phyloP scores from a whole-genome alignment of 1,140 invertebrate genomes.

The Pemphigus obesinymphae region DNA sequence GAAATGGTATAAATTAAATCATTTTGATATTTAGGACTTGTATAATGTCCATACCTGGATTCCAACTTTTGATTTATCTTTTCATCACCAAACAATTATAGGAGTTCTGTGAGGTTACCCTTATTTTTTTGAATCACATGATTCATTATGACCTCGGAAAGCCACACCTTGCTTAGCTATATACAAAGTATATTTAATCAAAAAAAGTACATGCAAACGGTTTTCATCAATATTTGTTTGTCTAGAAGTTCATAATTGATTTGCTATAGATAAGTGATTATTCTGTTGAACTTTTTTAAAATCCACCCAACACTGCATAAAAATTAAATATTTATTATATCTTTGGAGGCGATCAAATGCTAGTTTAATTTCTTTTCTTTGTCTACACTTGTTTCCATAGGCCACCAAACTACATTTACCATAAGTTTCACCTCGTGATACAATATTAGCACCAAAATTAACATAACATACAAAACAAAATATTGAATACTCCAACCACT shows the following conservation, averaged over 20 bases:
- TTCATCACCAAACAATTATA: background rate
- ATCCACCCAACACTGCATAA: background rate
- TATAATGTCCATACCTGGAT: background rate
- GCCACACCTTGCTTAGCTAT: background rate
- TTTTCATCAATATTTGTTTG: background rate
- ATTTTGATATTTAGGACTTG: slow-evolving; percentile 4
- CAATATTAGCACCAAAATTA: background rate
- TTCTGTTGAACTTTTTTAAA: background rate
- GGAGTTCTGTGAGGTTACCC: background rate
- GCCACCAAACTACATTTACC: background rate
- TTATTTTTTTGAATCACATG: background rate
- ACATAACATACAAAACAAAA: slow-evolving; percentile 43
- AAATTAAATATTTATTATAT: background rate
- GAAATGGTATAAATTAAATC: background rate
- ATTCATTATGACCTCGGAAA: background rate
- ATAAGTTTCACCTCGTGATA: background rate
- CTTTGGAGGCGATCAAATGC: background rate
- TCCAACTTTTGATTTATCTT: background rate
- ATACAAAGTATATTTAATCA: background rate
- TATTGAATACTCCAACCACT: background rate
- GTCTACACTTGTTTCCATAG: background rate
- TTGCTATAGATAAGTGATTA: background rate
- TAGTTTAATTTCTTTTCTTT: background rate
- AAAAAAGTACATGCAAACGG: background rate
- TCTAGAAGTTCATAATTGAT: background rate